A percentile compares a stretch with the other conserved stretches of the same genome.
These are phyloP conservation scores for Salpingus planirostris DNA, from an alignment of 2,888 invertebrate species.

Conservation along the genomic window DNA sequence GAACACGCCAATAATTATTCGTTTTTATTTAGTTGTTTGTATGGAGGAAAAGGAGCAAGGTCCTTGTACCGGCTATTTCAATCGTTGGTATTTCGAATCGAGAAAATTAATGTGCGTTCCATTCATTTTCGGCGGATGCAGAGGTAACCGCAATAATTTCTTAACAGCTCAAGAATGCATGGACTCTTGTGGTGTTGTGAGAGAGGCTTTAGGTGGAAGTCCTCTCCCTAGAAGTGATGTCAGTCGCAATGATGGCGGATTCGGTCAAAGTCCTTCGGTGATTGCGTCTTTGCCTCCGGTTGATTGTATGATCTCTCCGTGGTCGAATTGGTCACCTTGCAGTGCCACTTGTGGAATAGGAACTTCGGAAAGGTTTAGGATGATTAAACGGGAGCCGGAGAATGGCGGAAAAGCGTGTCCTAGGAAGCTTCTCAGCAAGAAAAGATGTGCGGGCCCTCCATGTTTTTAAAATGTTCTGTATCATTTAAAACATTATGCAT, in stretches of 20 bases:
- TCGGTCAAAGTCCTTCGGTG: slow-evolving; percentile 4
- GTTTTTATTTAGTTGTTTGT: slow-evolving; percentile 84
- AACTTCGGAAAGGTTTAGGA: slow-evolving; percentile 53
- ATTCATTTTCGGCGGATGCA: slow-evolving; percentile 83
- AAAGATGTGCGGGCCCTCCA: slow-evolving; percentile 46
- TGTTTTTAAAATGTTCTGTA: slow-evolving; percentile 14
- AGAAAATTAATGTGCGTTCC: slow-evolving; percentile 68
- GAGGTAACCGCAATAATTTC: slow-evolving; percentile 90
- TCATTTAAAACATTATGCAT: too few relatives aligned
- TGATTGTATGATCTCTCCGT: slow-evolving; percentile 66
- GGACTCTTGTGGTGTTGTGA: slow-evolving; percentile 56
- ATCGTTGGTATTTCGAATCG: slow-evolving; percentile 79
- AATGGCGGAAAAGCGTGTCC: slow-evolving; percentile 61
- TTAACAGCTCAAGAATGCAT: slow-evolving; percentile 69
- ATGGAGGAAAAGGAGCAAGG: slow-evolving; percentile 70
- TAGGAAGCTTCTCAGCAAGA: slow-evolving; percentile 47
- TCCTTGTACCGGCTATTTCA: slow-evolving; percentile 80
- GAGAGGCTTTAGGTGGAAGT: slow-evolving; percentile 22
- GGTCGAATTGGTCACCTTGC: slow-evolving; percentile 80
- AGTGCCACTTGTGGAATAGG: slow-evolving; percentile 73
- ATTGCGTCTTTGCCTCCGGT: slow-evolving; percentile 21
- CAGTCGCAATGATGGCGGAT: background rate
- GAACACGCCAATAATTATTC: too few relatives aligned
- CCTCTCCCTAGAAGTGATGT: too few relatives aligned
- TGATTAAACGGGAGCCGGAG: slow-evolving; percentile 52